Conservation (phyloP, 2,797 vertebrate species). For the Lutjanus argentimaculatus region DNA sequence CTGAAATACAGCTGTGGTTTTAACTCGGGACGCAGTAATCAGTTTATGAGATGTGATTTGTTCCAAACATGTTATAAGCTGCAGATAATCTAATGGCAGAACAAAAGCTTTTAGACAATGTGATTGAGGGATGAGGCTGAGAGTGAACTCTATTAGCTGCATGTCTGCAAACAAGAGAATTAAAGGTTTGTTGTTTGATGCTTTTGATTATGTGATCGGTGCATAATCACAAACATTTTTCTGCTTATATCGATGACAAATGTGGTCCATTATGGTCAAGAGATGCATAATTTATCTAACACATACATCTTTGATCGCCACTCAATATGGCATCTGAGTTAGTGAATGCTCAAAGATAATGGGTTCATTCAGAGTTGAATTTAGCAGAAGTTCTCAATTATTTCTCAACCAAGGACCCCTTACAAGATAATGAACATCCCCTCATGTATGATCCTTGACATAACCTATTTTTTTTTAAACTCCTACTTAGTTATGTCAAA, state of each 20-base stretch:
- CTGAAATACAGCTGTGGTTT: slow-evolving; percentile 2
- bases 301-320: neutral
- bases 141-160: too few species aligned
- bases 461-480: too few species aligned
- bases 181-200: too few species aligned
- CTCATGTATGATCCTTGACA: too few species aligned
- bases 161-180: too few species aligned
- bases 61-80: neutral
- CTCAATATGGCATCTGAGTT: neutral
- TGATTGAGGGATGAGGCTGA: neutral
- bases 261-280: neutral
- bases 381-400: too few species aligned
- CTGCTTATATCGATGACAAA: neutral
- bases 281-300: neutral
- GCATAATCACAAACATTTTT: neutral
- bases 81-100: neutral
- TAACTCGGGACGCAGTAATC: neutral
- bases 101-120: neutral
- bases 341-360: too few species aligned
- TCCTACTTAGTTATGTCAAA: too few species aligned
- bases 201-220: too few species aligned
- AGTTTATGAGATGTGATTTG: neutral
- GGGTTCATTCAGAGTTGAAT: too few species aligned
- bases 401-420: too few species aligned
- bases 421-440: too few species aligned